phyloP scores from a whole-genome alignment of 2,797 vertebrate genomes.

The Balearica regulorum region DNA sequence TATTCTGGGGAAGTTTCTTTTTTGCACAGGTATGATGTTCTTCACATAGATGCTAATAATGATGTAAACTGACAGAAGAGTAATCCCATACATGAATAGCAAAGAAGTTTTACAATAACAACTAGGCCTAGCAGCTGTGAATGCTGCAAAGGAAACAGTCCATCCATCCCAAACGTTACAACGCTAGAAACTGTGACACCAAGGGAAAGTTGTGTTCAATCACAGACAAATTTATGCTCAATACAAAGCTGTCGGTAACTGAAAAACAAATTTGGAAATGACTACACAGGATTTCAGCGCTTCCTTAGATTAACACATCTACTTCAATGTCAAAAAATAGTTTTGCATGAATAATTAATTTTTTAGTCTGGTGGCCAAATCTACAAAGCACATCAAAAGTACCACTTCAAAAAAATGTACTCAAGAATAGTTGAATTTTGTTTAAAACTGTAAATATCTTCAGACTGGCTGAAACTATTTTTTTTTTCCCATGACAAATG shows the following conservation, averaged over 20 bases:
- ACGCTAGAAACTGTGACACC: not conserved
- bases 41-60: not conserved
- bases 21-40: not conserved
- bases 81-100: not conserved
- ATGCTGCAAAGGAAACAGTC: not conserved
- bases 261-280: not conserved
- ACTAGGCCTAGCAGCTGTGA: not conserved
- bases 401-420: not conserved
- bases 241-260: rapidly evolving
- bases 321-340: not conserved
- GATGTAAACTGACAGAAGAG: not conserved
- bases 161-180: not conserved
- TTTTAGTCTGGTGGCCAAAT: not conserved
- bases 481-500: not conserved
- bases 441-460: not conserved
- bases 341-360: rapidly evolving
- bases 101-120: not conserved
- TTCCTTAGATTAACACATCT: not conserved
- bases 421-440: not conserved
- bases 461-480: not conserved
- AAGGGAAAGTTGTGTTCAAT: not conserved
- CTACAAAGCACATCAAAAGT: not conserved
- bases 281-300: not conserved
- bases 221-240: not conserved
- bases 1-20: not conserved